phyloP scores from a whole-genome alignment of 2,888 invertebrate species.

The Syrista parreyssii region DNA sequence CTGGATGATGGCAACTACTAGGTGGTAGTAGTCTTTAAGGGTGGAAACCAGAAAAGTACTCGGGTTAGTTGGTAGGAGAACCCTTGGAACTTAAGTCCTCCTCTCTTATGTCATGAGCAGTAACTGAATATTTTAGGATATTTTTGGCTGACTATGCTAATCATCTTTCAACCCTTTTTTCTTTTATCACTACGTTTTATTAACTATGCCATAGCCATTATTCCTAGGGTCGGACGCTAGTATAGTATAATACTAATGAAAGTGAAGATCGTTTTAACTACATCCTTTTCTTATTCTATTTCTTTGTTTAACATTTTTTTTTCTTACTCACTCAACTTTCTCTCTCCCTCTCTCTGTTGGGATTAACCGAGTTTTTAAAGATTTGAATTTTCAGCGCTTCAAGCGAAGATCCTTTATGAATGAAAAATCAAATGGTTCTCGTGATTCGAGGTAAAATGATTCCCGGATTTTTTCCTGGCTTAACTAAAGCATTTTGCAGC shows the following conservation, averaged over 20 bases:
- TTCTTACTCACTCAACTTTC: not conserved
- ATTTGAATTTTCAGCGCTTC: too few relatives aligned
- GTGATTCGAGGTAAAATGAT: too few relatives aligned
- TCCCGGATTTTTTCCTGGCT: too few relatives aligned
- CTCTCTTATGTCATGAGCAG: conserved; percentile 36
- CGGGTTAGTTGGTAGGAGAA: conserved; percentile 17
- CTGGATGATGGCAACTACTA: not conserved
- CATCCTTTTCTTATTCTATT: conserved; percentile 24
- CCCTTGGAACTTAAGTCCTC: conserved; percentile 33
- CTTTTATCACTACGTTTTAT: not conserved
- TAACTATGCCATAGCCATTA: not conserved
- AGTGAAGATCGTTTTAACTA: not conserved
- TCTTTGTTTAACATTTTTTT: conserved; percentile 14
- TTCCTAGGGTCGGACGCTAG: not conserved
- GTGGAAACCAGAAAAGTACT: not conserved
- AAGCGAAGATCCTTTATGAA: too few relatives aligned
- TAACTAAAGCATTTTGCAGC: too few relatives aligned
- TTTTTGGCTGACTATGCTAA: conserved; percentile 20
- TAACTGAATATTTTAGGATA: conserved; percentile 48
- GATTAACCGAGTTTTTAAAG: too few relatives aligned
- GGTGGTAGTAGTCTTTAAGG: not conserved
- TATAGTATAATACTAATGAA: not conserved
- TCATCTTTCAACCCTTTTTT: conserved; percentile 5
- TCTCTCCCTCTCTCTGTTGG: not conserved
- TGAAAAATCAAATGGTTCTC: too few relatives aligned